A percentile compares a stretch with the other conserved stretches of the same genome.
These are phyloP conservation scores for Nannobrachium achirus DNA, from an alignment of 2,113 vertebrate genomes.

Conservation along the genomic window DNA sequence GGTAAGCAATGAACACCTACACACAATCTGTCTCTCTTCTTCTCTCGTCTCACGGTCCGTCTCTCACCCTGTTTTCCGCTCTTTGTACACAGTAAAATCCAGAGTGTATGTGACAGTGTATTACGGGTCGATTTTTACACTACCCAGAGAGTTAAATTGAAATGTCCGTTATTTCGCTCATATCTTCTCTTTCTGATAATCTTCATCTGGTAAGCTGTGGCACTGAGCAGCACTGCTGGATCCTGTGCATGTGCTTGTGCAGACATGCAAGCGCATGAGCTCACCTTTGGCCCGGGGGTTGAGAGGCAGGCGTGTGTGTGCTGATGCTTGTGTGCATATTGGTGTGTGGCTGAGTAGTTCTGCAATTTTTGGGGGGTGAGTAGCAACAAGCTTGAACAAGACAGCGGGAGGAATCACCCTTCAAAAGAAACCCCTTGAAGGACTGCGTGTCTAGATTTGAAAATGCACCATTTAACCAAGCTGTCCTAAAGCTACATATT, in stretches of 20 bases:
- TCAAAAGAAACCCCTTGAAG: constrained; percentile 7
- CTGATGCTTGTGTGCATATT: constrained; percentile 19
- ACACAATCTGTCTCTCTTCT: constrained; percentile 6
- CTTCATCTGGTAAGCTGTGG: constrained; percentile 22
- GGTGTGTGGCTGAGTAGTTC: not conserved
- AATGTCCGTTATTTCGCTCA: no score
- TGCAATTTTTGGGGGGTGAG: not conserved
- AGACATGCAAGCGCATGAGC: not conserved
- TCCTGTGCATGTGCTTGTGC: constrained; percentile 11
- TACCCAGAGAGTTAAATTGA: no score
- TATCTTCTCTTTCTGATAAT: constrained; percentile 17
- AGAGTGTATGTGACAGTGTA: no score
- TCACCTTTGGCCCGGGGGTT: constrained; percentile 32
- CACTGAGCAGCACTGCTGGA: not conserved
- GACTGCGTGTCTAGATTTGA: constrained; percentile 3
- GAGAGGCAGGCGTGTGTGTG: constrained; percentile 24
- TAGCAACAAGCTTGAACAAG: constrained; percentile 42
- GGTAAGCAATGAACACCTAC: constrained; percentile 64
- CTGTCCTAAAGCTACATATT: not conserved
- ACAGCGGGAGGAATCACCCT: constrained; percentile 30
- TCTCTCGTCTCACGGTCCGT: constrained; percentile 6
- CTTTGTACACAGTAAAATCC: no score
- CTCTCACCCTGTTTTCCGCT: not conserved
- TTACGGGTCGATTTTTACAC: no score
- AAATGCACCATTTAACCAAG: not conserved